Conservation (phyloP, 2,113 vertebrate genomes). For the Salvelinus alpinus region DNA sequence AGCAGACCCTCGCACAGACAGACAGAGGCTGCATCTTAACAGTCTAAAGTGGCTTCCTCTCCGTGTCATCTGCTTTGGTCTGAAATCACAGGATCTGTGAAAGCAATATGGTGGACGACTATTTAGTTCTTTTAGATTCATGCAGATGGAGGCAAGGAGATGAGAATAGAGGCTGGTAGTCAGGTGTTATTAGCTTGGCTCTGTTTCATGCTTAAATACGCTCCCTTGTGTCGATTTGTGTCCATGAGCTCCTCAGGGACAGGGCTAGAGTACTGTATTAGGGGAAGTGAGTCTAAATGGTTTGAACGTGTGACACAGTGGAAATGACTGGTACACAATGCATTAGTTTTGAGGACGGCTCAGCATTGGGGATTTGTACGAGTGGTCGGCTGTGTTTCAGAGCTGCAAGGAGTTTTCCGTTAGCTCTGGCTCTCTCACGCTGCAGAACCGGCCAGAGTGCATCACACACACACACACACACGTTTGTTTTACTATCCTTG, state of each 20-base stretch:
- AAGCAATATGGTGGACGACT: too few relatives aligned
- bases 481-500: too few relatives aligned
- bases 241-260: constrained; percentile 26
- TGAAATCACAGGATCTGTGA: too few relatives aligned
- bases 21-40: not conserved
- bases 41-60: not conserved
- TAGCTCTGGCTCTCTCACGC: not conserved
- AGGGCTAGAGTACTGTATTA: constrained; percentile 7
- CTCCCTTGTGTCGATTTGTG: constrained; percentile 56
- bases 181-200: constrained; percentile 52
- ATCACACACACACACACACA: not conserved
- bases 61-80: too few relatives aligned
- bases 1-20: constrained; percentile 48
- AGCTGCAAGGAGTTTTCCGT: not conserved
- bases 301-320: constrained; percentile 45
- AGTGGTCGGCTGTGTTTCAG: constrained; percentile 36
- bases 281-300: constrained; percentile 32
- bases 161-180: constrained; percentile 68
- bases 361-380: constrained; percentile 20
- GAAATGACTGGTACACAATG: constrained; percentile 35
- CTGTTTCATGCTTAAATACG: constrained; percentile 46
- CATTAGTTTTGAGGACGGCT: constrained; percentile 41
- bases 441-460: not conserved
- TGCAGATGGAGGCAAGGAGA: not conserved
- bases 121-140: too few relatives aligned